A percentile compares a stretch with the other conserved stretches of the same genome.
phyloP scores from a whole-genome alignment of 2,113 vertebrate species.

The Orthonyx spaldingii region DNA sequence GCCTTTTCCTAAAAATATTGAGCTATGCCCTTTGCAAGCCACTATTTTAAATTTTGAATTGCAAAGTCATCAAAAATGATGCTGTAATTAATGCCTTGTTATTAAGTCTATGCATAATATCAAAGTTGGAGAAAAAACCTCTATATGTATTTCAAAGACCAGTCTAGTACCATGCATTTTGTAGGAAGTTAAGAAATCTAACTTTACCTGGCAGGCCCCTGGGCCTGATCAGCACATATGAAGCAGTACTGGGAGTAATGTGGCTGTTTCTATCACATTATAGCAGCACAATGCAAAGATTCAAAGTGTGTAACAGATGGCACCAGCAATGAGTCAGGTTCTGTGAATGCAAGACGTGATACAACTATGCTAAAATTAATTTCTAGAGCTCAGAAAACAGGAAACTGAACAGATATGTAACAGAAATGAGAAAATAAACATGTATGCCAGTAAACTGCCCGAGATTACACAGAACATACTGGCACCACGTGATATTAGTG shows the following conservation, averaged over 20 bases:
- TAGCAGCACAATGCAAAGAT: slow-evolving; percentile 1
- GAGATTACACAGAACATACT: neutral
- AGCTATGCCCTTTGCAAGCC: neutral
- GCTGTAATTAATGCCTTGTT: neutral
- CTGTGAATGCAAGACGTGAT: neutral
- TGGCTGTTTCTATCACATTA: neutral
- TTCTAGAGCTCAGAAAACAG: slow-evolving; percentile 3
- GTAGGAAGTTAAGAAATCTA: neutral
- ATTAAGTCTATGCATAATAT: neutral
- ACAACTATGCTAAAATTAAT: slow-evolving; percentile 38
- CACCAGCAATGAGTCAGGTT: slow-evolving; percentile 37
- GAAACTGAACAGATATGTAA: slow-evolving; percentile 16
- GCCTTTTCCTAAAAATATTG: neutral
- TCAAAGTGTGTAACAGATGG: slow-evolving; percentile 39
- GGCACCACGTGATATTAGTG: neutral
- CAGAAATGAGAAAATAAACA: slow-evolving; percentile 11
- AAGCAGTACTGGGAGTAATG: neutral
- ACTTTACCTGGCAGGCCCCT: neutral
- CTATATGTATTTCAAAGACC: neutral
- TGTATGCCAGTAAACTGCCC: neutral
- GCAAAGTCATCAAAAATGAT: neutral
- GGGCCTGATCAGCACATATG: neutral
- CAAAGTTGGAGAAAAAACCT: neutral
- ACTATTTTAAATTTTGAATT: neutral
- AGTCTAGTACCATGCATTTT: neutral